Conservation (phyloP, 2,888 invertebrate genomes). For the Nasonovia ribisnigri region DNA sequence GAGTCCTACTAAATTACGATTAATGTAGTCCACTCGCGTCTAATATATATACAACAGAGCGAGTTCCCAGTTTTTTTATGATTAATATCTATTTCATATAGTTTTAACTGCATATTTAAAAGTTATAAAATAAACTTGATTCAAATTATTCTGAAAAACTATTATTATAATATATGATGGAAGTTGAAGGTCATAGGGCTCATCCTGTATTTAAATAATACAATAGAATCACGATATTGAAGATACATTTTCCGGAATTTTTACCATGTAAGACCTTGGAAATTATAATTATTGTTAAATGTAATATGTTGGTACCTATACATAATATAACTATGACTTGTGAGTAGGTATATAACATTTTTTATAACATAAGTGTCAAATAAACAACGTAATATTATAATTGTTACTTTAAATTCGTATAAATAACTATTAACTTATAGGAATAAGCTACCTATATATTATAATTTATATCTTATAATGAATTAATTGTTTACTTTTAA, state of each 20-base stretch:
- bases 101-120: background rate
- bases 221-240: background rate
- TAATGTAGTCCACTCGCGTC: too few relatives aligned
- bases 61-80: too few relatives aligned
- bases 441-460: background rate
- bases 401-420: background rate
- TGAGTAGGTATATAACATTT: background rate
- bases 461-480: background rate
- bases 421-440: background rate
- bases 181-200: conserved; percentile 23
- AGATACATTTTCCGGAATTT: conserved; percentile 1
- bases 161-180: background rate
- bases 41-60: too few relatives aligned
- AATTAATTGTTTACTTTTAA: background rate
- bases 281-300: background rate
- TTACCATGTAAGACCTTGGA: background rate
- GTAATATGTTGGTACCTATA: background rate
- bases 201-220: conserved; percentile 16
- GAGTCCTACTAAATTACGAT: too few relatives aligned
- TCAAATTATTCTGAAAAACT: conserved; percentile 17
- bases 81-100: too few relatives aligned
- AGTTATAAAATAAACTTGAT: background rate
- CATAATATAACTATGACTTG: background rate
- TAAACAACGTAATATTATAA: background rate
- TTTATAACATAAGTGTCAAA: background rate